Conservation (phyloP, 2,113 vertebrate species). For the Pangasianodon hypophthalmus region DNA sequence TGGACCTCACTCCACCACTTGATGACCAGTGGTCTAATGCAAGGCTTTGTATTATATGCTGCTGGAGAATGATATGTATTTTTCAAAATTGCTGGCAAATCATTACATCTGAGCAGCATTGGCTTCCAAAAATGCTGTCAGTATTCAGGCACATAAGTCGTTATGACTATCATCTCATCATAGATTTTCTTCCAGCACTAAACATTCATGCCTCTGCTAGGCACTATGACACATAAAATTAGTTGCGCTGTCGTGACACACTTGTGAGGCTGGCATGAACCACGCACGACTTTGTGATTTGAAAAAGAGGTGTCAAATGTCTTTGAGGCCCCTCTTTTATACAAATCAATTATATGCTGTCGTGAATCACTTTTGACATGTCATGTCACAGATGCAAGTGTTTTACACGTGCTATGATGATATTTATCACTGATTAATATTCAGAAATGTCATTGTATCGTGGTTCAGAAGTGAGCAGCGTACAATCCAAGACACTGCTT, state of each 20-base stretch:
- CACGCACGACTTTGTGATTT: not conserved
- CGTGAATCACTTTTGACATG: conserved; percentile 35
- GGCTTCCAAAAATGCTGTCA: not conserved
- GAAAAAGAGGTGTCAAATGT: conserved; percentile 17
- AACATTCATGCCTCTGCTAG: not conserved
- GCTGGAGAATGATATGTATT: not conserved
- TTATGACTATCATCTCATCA: not conserved
- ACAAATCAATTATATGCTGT: not conserved
- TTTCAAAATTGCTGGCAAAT: not conserved
- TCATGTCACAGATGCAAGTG: conserved; percentile 13
- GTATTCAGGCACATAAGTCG: not conserved
- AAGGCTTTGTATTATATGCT: not conserved
- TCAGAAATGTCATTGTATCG: not conserved
- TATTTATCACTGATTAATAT: conserved; percentile 37
- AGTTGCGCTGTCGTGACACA: conserved; percentile 12
- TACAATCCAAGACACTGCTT: not conserved
- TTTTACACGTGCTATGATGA: conserved; percentile 17
- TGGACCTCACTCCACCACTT: not conserved
- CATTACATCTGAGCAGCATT: not conserved
- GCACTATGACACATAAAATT: conserved; percentile 6
- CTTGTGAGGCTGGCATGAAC: not conserved
- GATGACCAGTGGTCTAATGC: not conserved
- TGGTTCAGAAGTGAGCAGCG: not conserved
- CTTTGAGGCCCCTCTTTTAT: conserved; percentile 4
- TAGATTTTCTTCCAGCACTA: not conserved